Percentiles rank a stretch among this genome's conserved stretches.
Evolutionary conservation across 2,797 vertebrate species (phyloP).

Genomic region (Gorsachius magnificus): DNA sequence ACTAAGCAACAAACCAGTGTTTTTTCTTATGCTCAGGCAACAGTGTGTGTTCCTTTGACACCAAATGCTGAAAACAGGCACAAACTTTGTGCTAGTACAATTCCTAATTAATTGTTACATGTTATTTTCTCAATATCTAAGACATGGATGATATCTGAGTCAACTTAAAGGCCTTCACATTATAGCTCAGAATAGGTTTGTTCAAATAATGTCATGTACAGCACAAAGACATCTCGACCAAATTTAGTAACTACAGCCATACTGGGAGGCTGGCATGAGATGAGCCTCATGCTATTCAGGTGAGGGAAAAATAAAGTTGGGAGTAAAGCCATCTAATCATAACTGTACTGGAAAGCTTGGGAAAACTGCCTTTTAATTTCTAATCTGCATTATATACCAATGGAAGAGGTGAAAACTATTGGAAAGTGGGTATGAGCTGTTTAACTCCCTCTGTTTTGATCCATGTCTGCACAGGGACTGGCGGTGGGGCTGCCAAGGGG

Average conservation of each 20-base stretch:
- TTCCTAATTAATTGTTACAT: neutral
- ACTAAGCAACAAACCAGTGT: neutral
- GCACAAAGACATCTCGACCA: neutral
- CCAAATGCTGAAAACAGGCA: neutral
- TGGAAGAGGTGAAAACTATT: neutral
- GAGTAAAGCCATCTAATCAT: neutral
- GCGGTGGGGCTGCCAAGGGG: neutral
- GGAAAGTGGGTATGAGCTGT: neutral
- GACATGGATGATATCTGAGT: neutral
- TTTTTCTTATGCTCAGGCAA: neutral
- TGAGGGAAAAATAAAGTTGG: neutral
- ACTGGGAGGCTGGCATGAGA: neutral
- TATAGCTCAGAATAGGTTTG: neutral
- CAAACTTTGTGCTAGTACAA: neutral
- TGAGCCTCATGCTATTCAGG: neutral
- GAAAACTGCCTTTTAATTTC: neutral
- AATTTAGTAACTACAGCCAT: neutral
- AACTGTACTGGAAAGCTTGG: neutral
- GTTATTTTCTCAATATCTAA: neutral
- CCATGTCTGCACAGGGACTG: neutral
- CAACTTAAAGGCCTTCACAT: neutral
- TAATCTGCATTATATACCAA: neutral
- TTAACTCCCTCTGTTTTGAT: neutral
- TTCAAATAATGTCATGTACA: neutral
- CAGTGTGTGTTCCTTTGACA: neutral